Evolutionary conservation across 1,140 invertebrate species (phyloP).

Genomic region (Bombyx mandarina): DNA sequence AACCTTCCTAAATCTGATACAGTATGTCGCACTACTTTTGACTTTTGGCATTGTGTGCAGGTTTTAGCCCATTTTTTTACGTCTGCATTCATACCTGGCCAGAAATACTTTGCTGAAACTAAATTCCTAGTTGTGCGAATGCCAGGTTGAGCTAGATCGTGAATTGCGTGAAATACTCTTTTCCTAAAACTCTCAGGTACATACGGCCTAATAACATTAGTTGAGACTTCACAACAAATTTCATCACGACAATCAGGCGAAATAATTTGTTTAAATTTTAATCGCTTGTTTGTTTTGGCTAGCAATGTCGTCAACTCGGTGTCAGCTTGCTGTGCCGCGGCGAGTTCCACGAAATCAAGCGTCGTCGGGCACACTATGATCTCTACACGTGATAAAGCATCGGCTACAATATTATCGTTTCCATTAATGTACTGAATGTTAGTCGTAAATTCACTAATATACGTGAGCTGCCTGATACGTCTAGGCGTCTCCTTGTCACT

Average conservation of each 20-base stretch:
- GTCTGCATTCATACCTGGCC: conserved; percentile 1
- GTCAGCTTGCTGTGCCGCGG: not conserved
- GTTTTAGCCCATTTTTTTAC: conserved; percentile 1
- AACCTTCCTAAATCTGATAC: not conserved
- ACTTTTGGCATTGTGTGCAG: conserved; percentile 1
- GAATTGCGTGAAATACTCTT: not conserved
- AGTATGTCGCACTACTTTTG: conserved; percentile 1
- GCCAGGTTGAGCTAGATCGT: conserved; percentile 4
- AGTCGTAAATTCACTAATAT: conserved; percentile 9
- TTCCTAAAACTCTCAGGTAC: not conserved
- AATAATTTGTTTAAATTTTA: not conserved
- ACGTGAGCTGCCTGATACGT: conserved; percentile 3
- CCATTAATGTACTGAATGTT: conserved; percentile 9
- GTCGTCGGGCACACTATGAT: conserved; percentile 1
- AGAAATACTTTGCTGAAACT: conserved; percentile 1
- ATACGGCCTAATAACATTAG: conserved; percentile 3
- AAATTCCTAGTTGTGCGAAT: conserved; percentile 2
- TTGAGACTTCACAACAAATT: conserved; percentile 5
- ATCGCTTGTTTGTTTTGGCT: not conserved
- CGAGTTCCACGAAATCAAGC: conserved; percentile 3
- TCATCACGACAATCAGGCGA: not conserved
- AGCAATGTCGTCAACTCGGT: not conserved
- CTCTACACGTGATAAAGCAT: conserved; percentile 9
- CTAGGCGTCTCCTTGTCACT: conserved; percentile 3
- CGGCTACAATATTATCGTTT: conserved; percentile 7